phyloP scores from a whole-genome alignment of 2,888 invertebrate species.

The Xestia xanthographa region DNA sequence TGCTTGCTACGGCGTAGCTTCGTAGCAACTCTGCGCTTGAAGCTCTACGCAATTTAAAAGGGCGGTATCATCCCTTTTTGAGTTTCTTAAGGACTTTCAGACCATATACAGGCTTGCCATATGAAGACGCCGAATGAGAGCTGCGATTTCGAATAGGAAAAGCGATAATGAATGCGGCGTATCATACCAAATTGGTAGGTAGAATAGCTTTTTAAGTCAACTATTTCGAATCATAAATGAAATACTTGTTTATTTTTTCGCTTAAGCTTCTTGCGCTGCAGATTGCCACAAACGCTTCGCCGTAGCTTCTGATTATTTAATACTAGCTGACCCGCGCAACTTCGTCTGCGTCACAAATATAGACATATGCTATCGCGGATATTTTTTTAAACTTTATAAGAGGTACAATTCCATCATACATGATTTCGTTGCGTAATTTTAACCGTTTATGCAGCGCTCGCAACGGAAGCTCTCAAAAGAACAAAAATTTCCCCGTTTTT shows the following conservation, averaged over 20 bases:
- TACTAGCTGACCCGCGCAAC: no score
- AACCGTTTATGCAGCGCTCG: no score
- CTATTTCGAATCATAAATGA: no score
- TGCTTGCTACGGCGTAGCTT: constrained; percentile 28
- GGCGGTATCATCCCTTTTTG: neutral
- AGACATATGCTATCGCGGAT: no score
- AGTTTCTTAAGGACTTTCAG: neutral
- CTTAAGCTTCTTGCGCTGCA: neutral
- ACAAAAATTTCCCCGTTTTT: no score
- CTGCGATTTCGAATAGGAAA: neutral
- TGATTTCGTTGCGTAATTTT: no score
- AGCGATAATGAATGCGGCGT: neutral
- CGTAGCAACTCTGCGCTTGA: constrained; percentile 26
- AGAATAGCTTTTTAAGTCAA: neutral
- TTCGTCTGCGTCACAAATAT: no score
- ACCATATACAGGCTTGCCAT: neutral
- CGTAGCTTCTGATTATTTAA: neutral
- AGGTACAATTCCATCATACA: no score
- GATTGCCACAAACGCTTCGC: neutral
- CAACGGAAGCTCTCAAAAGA: no score
- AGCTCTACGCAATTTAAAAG: neutral
- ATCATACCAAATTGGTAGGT: neutral
- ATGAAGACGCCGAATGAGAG: neutral
- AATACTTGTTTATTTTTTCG: no score
- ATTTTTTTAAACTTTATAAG: no score